A percentile compares a stretch with the other conserved stretches of the same genome.
These are phyloP conservation scores for Microtus oregoni DNA, from an alignment of 2,113 vertebrate species.

Conservation along the genomic window DNA sequence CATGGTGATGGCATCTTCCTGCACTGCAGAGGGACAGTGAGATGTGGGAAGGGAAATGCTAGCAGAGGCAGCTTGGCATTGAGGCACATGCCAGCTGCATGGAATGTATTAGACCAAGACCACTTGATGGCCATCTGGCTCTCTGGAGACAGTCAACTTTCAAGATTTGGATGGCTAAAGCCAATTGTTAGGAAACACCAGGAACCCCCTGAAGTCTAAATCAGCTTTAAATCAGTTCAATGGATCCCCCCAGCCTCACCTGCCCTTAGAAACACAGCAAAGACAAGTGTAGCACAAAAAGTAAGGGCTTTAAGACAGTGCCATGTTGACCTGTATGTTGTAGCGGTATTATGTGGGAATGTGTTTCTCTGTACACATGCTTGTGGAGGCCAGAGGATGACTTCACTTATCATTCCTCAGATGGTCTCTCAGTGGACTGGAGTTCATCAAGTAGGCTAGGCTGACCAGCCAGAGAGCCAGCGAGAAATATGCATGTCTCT, in stretches of 20 bases:
- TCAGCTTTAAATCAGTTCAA: not conserved
- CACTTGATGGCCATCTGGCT: rapidly evolving
- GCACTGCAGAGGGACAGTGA: rapidly evolving
- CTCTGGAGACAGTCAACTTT: not conserved
- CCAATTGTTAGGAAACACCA: not conserved
- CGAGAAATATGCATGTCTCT: not conserved
- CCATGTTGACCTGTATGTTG: not conserved
- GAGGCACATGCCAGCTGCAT: no score
- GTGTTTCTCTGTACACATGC: not conserved
- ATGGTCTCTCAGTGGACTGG: not conserved
- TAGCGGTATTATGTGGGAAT: not conserved
- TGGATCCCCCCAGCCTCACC: not conserved
- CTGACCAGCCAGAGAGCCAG: not conserved
- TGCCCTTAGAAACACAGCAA: not conserved
- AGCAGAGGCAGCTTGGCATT: not conserved
- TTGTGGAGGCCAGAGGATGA: not conserved
- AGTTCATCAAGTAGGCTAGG: not conserved
- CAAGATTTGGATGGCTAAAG: not conserved
- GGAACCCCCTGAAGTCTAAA: not conserved
- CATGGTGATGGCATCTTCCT: no score
- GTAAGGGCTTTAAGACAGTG: not conserved
- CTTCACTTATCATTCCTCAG: not conserved
- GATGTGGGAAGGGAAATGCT: rapidly evolving
- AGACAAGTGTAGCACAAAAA: not conserved
- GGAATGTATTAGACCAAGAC: not conserved